Evolutionary conservation across 2,888 invertebrate genomes (phyloP).

Genomic region (Platynereis dumerilii): DNA sequence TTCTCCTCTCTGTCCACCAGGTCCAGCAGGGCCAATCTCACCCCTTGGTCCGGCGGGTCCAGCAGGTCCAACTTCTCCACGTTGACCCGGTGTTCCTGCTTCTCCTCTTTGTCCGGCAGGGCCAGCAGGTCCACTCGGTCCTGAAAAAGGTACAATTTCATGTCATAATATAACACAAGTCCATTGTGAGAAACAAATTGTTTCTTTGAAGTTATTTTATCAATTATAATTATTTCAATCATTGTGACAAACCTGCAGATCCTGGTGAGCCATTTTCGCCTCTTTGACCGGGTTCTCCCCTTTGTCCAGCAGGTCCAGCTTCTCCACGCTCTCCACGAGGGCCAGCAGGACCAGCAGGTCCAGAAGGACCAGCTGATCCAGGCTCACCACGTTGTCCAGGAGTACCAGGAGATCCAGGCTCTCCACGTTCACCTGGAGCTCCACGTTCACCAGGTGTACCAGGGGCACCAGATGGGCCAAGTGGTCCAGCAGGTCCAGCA

Average conservation of each 20-base stretch:
- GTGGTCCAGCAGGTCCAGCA: constrained; percentile 6
- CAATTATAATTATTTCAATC: background rate
- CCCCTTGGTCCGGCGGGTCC: constrained; percentile 68
- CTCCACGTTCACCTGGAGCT: constrained; percentile 14
- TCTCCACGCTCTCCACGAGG: constrained; percentile 13
- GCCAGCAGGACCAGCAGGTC: constrained; percentile 27
- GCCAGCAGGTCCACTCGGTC: constrained; percentile 16
- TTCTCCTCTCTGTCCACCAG: constrained; percentile 15
- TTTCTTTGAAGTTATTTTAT: background rate
- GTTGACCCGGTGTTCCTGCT: constrained; percentile 12
- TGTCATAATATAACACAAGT: background rate
- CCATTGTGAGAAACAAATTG: no score
- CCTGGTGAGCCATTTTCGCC: constrained; percentile 13
- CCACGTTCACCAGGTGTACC: constrained; percentile 22
- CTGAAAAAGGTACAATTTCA: background rate
- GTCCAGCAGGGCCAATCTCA: constrained; percentile 21
- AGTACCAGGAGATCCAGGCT: constrained; percentile 5
- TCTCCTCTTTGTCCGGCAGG: constrained; percentile 17
- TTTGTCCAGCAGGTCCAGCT: constrained; percentile 11
- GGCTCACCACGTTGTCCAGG: constrained; percentile 14
- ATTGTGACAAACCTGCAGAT: constrained; percentile 2
- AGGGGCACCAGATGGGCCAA: constrained; percentile 18
- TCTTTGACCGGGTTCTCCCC: constrained; percentile 15
- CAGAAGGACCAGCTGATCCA: constrained; percentile 15
- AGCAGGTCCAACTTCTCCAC: constrained; percentile 59